A percentile compares a stretch with the other conserved stretches of the same genome.
phyloP scores from a whole-genome alignment of 1,140 invertebrate genomes.

The Calosoma granatense region DNA sequence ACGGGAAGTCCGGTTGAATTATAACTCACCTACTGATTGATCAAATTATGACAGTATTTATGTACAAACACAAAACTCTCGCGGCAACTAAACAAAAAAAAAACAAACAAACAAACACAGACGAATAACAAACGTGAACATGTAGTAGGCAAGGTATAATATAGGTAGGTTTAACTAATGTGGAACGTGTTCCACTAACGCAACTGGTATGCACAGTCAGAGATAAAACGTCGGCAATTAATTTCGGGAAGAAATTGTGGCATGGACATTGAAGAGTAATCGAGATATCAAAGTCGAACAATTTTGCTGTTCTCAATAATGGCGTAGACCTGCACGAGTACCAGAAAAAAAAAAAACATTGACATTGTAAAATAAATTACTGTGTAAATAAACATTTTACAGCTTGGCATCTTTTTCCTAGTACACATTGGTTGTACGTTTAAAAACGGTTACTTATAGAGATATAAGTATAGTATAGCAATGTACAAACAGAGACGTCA shows the following conservation, averaged over 20 bases:
- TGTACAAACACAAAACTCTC: background rate
- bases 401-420: background rate
- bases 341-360: too few relatives aligned
- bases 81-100: background rate
- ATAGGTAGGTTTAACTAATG: conserved; percentile 3
- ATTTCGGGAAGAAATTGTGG: conserved; percentile 1
- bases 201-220: background rate
- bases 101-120: background rate
- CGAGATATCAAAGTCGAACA: background rate
- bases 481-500: too few relatives aligned
- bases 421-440: too few relatives aligned
- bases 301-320: background rate
- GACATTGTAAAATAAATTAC: background rate
- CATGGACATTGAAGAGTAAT: background rate
- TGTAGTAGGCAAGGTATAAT: background rate
- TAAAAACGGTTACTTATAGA: too few relatives aligned
- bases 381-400: background rate
- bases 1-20: background rate
- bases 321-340: background rate
- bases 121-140: too few relatives aligned
- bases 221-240: conserved; percentile 8
- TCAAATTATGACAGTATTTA: conserved; percentile 2
- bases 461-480: too few relatives aligned
- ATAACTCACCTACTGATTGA: conserved; percentile 1
- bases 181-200: conserved; percentile 1